Evolutionary conservation across 1,140 invertebrate species (phyloP), one percentile per base, ranked within the genome.

Genomic region (Zaprionus taronus): DNA sequence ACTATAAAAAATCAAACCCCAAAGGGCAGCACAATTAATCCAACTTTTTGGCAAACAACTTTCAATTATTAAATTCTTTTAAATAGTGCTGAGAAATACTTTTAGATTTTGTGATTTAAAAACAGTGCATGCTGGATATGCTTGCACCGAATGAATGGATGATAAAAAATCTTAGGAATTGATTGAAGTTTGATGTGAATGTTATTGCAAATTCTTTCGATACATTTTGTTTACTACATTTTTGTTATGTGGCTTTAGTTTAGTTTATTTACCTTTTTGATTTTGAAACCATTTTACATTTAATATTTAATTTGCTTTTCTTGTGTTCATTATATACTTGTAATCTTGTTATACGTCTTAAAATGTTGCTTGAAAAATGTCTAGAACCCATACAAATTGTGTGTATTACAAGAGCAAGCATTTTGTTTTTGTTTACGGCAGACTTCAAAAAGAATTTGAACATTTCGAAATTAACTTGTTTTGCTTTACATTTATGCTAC

Each of bases 231-330:
- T 57, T 58, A 51, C 41, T 31, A 38, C 28, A 22, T 56, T 77
- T 62, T 57, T 69, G 41, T 44, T 72, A 34, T 70, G 14, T 38
- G 70, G 58, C 49, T 58, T 73, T 61, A 69, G 24, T 62, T 49
- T 31, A 28, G 58, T 67, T 65, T 57, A 62, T 76, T 60, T 67
- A 90, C 26, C 69, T 47, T 76, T 89, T 84, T 81, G 85, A 90
- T 90, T 91, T 76, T 90, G 85, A 90, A 90, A 90, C 85, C 85
- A 90, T 90, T 90, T 87, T 90, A 81, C 79, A 85, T 90, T 89
- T 89, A 90, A 91, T 79, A 90, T 85, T 90, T 85, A 87, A 74
- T 87, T 81, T 51, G 17, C 47, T 24, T 76, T 72, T 67, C 15
- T 72, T 73, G 56, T 73, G 68, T 64, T 87, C 36, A 22, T 60